Conservation (phyloP, 2,113 vertebrate species). For the Trichomycterus rosablanca region DNA sequence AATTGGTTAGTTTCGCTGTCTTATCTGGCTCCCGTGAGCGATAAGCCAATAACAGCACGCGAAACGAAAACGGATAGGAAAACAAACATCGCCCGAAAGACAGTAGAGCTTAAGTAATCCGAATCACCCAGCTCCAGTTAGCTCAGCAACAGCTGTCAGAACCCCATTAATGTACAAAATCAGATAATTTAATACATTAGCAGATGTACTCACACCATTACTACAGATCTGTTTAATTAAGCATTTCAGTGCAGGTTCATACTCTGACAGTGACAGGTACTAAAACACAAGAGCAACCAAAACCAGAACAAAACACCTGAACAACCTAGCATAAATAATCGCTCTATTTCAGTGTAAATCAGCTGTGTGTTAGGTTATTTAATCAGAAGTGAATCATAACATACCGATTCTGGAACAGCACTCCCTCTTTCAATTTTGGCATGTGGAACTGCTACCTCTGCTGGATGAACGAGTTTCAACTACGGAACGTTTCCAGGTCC, state of each 20-base stretch:
- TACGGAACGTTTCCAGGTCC: background rate
- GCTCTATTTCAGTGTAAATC: background rate
- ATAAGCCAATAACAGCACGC: background rate
- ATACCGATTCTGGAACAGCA: slow-evolving; percentile 1
- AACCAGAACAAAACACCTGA: too few relatives aligned
- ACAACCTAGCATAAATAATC: background rate
- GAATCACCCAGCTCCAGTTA: background rate
- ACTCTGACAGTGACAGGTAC: too few relatives aligned
- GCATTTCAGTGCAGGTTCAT: too few relatives aligned
- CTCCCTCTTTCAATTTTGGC: slow-evolving; percentile 25
- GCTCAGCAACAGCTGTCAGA: background rate
- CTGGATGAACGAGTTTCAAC: slow-evolving; percentile 11
- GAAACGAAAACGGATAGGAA: slow-evolving; percentile 14
- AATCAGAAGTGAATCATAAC: background rate
- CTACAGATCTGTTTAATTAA: too few relatives aligned
- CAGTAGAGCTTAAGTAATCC: background rate
- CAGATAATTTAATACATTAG: too few relatives aligned
- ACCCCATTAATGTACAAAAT: too few relatives aligned
- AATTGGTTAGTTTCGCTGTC: background rate
- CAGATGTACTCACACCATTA: too few relatives aligned
- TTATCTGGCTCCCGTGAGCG: too few relatives aligned
- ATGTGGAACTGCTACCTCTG: slow-evolving; percentile 12
- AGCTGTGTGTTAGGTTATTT: background rate
- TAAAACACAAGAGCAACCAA: too few relatives aligned
- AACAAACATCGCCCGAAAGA: background rate